Evolutionary conservation across 2,888 invertebrate species (phyloP).

Genomic region (Aelia acuminata): DNA sequence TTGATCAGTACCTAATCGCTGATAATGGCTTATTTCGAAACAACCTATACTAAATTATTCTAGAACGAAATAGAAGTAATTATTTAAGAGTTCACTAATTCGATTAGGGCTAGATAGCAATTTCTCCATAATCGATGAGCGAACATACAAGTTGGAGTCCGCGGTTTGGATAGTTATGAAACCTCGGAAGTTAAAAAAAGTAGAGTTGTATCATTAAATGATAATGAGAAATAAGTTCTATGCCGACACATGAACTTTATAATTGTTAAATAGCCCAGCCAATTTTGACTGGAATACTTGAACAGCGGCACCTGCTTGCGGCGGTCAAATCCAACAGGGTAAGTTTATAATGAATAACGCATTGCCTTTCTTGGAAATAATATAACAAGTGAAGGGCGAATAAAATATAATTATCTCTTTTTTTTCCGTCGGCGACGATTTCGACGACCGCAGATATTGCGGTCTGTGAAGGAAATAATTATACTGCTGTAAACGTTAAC

Average conservation of each 20-base stretch:
- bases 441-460: neutral
- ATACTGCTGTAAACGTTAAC: neutral
- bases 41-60: neutral
- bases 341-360: slow-evolving; percentile 2
- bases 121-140: neutral
- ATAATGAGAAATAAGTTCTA: neutral
- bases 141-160: neutral
- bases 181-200: neutral
- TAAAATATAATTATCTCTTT: slow-evolving; percentile 18
- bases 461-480: neutral
- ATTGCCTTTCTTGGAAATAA: neutral
- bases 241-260: neutral
- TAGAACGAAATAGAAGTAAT: slow-evolving; percentile 5
- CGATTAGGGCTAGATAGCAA: slow-evolving; percentile 6
- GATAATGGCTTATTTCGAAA: slow-evolving; percentile 38
- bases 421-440: neutral
- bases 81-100: slow-evolving; percentile 5
- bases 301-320: neutral
- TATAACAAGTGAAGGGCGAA: neutral
- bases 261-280: slow-evolving; percentile 29
- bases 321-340: slow-evolving; percentile 12
- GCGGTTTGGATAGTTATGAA: neutral
- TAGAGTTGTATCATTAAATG: neutral
- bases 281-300: slow-evolving; percentile 18
- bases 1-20: slow-evolving; percentile 4